Percentiles rank a stretch among this genome's conserved stretches.
These are phyloP conservation scores for Listronotus oregonensis DNA, from an alignment of 1,140 invertebrate genomes.

Conservation along the genomic window DNA sequence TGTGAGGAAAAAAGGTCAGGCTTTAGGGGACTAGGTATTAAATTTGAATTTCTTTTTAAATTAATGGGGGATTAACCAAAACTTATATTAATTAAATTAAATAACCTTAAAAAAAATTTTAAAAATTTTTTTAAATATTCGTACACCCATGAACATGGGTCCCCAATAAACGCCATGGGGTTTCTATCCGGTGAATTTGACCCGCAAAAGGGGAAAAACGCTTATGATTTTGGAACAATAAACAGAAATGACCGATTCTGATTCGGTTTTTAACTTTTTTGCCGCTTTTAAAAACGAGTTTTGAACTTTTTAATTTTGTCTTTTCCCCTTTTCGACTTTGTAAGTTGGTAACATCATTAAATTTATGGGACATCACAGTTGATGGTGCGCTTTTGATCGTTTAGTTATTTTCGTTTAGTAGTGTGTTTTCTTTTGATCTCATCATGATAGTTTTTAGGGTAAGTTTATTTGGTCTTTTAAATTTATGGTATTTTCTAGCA, in stretches of 20 bases:
- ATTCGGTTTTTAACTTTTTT: constrained; percentile 6
- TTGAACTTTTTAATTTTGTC: constrained; percentile 2
- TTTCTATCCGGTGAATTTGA: constrained; percentile 10
- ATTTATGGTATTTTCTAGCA: too few species aligned
- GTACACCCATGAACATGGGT: constrained; percentile 12
- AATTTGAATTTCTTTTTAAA: too few species aligned
- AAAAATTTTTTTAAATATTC: too few species aligned
- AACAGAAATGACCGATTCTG: constrained; percentile 11
- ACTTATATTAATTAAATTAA: too few species aligned
- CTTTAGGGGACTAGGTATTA: too few species aligned
- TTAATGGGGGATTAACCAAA: too few species aligned
- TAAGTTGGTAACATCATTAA: neutral
- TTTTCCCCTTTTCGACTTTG: neutral
- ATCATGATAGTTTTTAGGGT: constrained; percentile 6
- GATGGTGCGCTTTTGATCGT: neutral
- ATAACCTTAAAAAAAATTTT: too few species aligned
- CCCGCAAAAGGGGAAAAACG: constrained; percentile 5
- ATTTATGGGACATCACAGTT: neutral
- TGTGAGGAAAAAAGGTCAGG: too few species aligned
- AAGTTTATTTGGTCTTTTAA: neutral
- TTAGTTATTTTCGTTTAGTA: neutral
- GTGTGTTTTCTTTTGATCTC: constrained; percentile 1
- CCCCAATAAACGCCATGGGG: neutral
- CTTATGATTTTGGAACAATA: constrained; percentile 10
- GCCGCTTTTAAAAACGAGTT: neutral